phyloP scores from a whole-genome alignment of 2,888 invertebrate species.

The Aspidapion aeneum region DNA sequence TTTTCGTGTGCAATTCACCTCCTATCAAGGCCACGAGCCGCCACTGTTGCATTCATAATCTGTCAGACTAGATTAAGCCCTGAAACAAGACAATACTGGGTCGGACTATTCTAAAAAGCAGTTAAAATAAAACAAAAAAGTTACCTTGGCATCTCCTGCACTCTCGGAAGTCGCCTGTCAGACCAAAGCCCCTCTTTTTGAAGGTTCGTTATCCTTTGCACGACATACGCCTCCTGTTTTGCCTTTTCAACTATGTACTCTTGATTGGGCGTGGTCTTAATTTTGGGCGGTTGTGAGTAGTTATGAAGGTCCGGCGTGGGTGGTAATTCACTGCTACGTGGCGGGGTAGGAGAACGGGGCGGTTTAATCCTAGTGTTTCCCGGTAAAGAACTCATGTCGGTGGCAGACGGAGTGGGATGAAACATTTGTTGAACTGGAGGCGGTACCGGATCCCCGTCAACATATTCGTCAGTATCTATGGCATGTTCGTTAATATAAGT shows the following conservation, averaged over 20 bases:
- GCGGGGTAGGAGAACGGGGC: conserved; percentile 27
- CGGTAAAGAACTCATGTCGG: conserved; percentile 43
- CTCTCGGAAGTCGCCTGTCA: conserved; percentile 85
- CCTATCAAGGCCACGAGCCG: too few relatives aligned
- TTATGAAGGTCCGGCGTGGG: conserved; percentile 17
- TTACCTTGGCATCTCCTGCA: conserved; percentile 72
- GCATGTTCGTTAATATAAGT: conserved; percentile 66
- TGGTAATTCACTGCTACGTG: background rate
- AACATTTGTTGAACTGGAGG: conserved; percentile 31
- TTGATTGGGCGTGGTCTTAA: conserved; percentile 48
- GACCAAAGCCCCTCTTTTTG: conserved; percentile 96
- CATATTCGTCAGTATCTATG: conserved; percentile 42
- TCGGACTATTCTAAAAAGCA: background rate
- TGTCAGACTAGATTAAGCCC: too few relatives aligned
- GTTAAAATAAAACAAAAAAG: too few relatives aligned
- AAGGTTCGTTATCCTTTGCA: conserved; percentile 87
- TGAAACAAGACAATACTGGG: background rate
- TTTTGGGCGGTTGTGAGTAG: background rate
- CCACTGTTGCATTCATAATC: too few relatives aligned
- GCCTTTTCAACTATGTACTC: conserved; percentile 83
- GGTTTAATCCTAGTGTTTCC: conserved; percentile 37
- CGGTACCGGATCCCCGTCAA: conserved; percentile 46
- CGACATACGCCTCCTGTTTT: conserved; percentile 91
- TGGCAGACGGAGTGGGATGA: conserved; percentile 42
- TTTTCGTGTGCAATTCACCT: too few relatives aligned